Evolutionary conservation across 2,113 vertebrate species (phyloP), one percentile per base, ranked within the genome.

Genomic region (Micronisus gabar): DNA sequence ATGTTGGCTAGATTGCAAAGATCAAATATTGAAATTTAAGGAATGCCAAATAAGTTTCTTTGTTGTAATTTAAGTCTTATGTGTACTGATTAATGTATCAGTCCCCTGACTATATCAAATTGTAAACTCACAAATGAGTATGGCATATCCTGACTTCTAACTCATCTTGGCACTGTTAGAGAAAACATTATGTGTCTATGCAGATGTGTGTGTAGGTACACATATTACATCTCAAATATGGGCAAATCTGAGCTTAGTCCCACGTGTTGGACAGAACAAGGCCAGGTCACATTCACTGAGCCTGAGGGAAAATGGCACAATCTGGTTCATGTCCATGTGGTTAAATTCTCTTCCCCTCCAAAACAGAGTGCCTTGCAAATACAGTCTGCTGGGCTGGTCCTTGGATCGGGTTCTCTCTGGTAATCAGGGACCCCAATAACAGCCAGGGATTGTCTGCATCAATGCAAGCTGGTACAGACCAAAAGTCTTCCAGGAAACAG

Each of bases 1-100:
- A 56, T 25, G 1, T 43, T 79, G 6, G 3, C 4, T 47, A 32
- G 2, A 30, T 79, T 82, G 16, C 41, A 86, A 95, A 20, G 6
- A 68, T 29, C 56, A 71, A 82, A 83, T 66, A 82, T 4, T 38
- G 27, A 74, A 66, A 74, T 50, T 66, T 62, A 71, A 32, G 29
- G 86, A 88, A 80, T 32, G 6, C 5, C 32, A 88, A 41, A 47
- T 50, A 62, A 4, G 5, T 71, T 93, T 79, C 13, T 66, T 88
- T 80, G 17, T 38, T 88, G 11, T 71, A 74, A 43, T 20, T 70
- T 62, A 13, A 56, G 13, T 66, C 17, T 56, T 62, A 62, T 5
- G 2, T 0, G 0, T 66, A 30, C 17, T 52, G 50, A 38, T 66
- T 79, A 66, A 55, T 30, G 8, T 67, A 72, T 72, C 41, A 58